A percentile compares a stretch with the other conserved stretches of the same genome.
These are phyloP conservation scores for Brachyhypopomus occidentalis DNA, from an alignment of 2,113 vertebrate genomes.

Conservation along the genomic window DNA sequence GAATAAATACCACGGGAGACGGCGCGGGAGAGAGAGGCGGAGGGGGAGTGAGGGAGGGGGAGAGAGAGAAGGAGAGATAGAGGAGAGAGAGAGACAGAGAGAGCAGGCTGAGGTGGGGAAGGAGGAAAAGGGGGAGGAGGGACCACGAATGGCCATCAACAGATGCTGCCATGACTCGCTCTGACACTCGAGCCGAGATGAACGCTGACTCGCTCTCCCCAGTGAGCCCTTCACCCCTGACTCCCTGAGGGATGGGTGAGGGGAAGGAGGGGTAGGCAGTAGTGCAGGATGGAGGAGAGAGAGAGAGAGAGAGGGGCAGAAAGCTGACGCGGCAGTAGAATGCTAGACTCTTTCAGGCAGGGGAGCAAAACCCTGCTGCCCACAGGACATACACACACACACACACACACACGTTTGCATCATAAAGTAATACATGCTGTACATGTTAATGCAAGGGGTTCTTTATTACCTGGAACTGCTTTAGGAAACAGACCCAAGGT, in stretches of 20 bases:
- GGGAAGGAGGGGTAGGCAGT: slow-evolving; percentile 20
- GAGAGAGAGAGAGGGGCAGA: slow-evolving; percentile 51
- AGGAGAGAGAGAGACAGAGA: slow-evolving; percentile 28
- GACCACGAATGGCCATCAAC: slow-evolving; percentile 49
- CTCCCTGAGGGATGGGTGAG: slow-evolving; percentile 10
- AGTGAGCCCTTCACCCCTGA: slow-evolving; percentile 46
- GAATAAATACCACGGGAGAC: slow-evolving; percentile 38
- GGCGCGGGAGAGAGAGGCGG: slow-evolving; percentile 41
- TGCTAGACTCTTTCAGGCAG: slow-evolving; percentile 53
- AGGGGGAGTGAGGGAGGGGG: slow-evolving; percentile 27
- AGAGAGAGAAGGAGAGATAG: slow-evolving; percentile 23
- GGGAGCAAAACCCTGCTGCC: slow-evolving; percentile 58
- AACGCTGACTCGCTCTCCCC: slow-evolving; percentile 38
- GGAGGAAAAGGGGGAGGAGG: slow-evolving; percentile 33
- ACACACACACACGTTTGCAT: slow-evolving; percentile 16
- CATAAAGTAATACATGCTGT: slow-evolving; percentile 2
- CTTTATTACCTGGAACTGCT: not conserved
- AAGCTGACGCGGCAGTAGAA: slow-evolving; percentile 67
- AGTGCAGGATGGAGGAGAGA: slow-evolving; percentile 27
- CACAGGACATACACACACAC: slow-evolving; percentile 40
- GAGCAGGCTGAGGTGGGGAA: slow-evolving; percentile 24
- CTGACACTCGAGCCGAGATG: slow-evolving; percentile 47
- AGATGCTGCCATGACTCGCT: slow-evolving; percentile 60
- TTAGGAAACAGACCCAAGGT: not conserved
- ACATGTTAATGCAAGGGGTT: slow-evolving; percentile 6